Evolutionary conservation across 2,888 invertebrate genomes (phyloP), one percentile per base, ranked within the genome.

Genomic region (Cynaeus angustus): DNA sequence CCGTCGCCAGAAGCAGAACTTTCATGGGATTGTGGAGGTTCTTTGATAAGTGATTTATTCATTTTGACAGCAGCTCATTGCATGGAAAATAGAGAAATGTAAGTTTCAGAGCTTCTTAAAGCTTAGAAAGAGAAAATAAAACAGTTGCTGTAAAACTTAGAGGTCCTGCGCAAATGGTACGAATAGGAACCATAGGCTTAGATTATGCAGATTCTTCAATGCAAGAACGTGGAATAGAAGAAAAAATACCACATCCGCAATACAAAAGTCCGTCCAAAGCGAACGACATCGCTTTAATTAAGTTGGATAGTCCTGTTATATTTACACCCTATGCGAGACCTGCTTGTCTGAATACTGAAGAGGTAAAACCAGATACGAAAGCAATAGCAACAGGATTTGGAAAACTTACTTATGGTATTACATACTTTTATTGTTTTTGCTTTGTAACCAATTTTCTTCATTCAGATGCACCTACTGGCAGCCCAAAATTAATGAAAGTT

Each of bases 1-100:
- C 16, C 72, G 45, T 58, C 76, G 33, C 16, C 52, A 5, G 38
- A 74, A 0, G 66, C 72, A 5, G 71, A 74, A 0, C 72, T 81
- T 8, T 45, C 43, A 0, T 88, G 86, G 87, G 68, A 72, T 5
- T 91, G 91, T 75, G 91, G 90, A 0, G 91, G 90, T 0, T 85
- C 88, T 0, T 79, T 91, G 30, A 86, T 91, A 26, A 88, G 88
- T 56, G 84, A 86, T 3, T 80, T 81, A 46, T 89, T 86, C 79
- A 85, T 91, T 1, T 78, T 91, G 8, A 89, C 90, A 0, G 90
- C 91, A 1, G 90, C 89, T 0, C 91, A 91, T 76, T 91, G 91
- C 72, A 73, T 83, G 16, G 71, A 73, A 75, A 76, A 12, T 58
- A 38, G 45, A 48, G 3, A 62, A 33, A 37, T 50, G 75, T 75